A percentile compares a stretch with the other conserved stretches of the same genome.
phyloP scores from a whole-genome alignment of 2,797 vertebrate species.

The Florisuga fusca region DNA sequence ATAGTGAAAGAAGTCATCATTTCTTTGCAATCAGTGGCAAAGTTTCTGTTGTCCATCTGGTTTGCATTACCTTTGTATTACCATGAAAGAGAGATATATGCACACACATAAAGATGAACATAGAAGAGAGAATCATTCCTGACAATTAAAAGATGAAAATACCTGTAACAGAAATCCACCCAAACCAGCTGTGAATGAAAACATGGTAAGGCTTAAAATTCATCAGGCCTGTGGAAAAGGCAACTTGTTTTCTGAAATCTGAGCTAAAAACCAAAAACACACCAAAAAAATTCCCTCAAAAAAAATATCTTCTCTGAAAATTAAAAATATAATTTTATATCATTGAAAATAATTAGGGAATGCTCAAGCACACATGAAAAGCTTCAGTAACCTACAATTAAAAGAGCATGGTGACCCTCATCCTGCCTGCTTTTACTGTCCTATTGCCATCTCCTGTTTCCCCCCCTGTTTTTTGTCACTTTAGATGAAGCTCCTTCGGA shows the following conservation, averaged over 20 bases:
- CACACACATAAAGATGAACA: neutral
- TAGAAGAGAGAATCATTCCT: neutral
- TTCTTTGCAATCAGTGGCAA: neutral
- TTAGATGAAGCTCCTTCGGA: neutral
- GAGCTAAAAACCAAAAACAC: neutral
- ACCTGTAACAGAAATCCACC: neutral
- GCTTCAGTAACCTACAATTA: neutral
- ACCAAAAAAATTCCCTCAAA: too few relatives aligned
- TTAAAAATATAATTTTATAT: neutral
- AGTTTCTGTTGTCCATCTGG: neutral
- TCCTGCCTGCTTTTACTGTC: neutral
- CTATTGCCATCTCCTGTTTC: neutral
- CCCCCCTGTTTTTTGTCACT: neutral
- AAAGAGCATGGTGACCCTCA: neutral
- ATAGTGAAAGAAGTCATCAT: rapidly evolving
- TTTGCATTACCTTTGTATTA: neutral
- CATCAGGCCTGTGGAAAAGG: neutral
- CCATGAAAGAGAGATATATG: neutral
- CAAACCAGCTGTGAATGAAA: neutral
- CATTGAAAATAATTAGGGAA: neutral
- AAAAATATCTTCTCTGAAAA: too few relatives aligned
- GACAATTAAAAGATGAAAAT: neutral
- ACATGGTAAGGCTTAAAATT: neutral
- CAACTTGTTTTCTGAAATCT: neutral
- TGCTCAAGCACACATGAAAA: neutral